Conservation (phyloP, 2,113 vertebrate species). For the Megaleporinus macrocephalus region DNA sequence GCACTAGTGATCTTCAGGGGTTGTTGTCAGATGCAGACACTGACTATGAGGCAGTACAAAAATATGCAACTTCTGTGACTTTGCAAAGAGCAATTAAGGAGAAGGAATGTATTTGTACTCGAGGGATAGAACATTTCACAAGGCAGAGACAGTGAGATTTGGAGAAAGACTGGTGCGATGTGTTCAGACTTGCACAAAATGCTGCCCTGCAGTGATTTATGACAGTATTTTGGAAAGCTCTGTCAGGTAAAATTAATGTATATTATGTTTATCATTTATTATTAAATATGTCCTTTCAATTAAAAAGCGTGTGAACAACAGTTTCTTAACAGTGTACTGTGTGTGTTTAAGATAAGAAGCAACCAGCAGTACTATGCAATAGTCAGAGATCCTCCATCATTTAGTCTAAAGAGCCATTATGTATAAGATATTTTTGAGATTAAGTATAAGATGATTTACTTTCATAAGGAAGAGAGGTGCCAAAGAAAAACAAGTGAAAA, state of each 20-base stretch:
- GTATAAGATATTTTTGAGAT: too few relatives aligned
- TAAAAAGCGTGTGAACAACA: neutral
- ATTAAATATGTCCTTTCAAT: neutral
- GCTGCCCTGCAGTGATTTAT: conserved; percentile 40
- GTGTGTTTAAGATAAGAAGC: neutral
- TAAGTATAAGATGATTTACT: too few relatives aligned
- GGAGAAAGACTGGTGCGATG: conserved; percentile 39
- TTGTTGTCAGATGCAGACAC: conserved; percentile 37
- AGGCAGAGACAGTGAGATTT: conserved; percentile 58
- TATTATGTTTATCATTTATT: conserved; percentile 2
- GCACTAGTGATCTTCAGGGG: conserved; percentile 4
- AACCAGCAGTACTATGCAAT: too few relatives aligned
- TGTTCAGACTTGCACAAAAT: conserved; percentile 50
- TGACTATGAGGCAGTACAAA: conserved; percentile 56
- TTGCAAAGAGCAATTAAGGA: conserved; percentile 72
- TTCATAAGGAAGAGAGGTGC: too few relatives aligned
- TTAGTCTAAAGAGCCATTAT: too few relatives aligned
- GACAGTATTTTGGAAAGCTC: conserved; percentile 26
- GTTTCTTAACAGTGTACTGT: neutral
- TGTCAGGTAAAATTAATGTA: conserved; percentile 22
- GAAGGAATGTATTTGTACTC: conserved; percentile 71
- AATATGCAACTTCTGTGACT: conserved; percentile 64
- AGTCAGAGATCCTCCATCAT: too few relatives aligned
- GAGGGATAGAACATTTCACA: conserved; percentile 57
- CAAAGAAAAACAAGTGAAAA: too few relatives aligned